These are phyloP conservation scores for Esox lucius DNA, from an alignment of 2,797 vertebrate genomes.

Conservation along the genomic window DNA sequence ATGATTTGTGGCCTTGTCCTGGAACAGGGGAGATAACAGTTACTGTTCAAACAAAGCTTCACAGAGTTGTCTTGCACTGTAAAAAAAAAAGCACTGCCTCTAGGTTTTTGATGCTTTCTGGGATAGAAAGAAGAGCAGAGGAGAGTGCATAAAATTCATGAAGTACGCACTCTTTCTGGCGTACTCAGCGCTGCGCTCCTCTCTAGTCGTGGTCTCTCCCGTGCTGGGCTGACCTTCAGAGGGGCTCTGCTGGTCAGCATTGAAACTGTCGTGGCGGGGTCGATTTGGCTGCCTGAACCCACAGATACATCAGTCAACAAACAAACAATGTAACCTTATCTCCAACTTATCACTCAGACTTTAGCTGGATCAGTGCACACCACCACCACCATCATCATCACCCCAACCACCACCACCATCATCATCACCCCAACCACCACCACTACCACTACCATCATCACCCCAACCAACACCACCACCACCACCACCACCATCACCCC, in stretches of 20 bases:
- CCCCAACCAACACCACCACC: neutral
- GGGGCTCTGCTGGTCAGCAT: slow-evolving; percentile 45
- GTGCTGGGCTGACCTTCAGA: slow-evolving; percentile 47
- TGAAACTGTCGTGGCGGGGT: slow-evolving; percentile 83
- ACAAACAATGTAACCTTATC: neutral
- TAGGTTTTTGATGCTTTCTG: neutral
- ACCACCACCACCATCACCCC: neutral
- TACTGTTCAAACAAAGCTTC: neutral
- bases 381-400: neutral
- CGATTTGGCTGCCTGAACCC: slow-evolving; percentile 65
- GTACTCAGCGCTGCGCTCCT: slow-evolving; percentile 47
- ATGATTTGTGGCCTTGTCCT: slow-evolving; percentile 93
- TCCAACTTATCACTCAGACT: neutral
- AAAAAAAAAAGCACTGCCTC: neutral
- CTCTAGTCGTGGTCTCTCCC: slow-evolving; percentile 53
- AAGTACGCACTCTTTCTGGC: slow-evolving; percentile 76
- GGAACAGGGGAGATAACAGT: slow-evolving; percentile 12
- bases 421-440: neutral
- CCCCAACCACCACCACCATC: neutral
- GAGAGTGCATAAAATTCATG: neutral
- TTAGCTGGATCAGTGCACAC: neutral
- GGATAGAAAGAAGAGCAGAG: neutral
- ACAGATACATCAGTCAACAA: neutral
- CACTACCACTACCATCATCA: neutral
- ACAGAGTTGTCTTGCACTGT: neutral